Percentiles rank a stretch among this genome's conserved stretches.
These are phyloP conservation scores for Terrapene triunguis DNA, from an alignment of 2,113 vertebrate species.

Conservation along the genomic window DNA sequence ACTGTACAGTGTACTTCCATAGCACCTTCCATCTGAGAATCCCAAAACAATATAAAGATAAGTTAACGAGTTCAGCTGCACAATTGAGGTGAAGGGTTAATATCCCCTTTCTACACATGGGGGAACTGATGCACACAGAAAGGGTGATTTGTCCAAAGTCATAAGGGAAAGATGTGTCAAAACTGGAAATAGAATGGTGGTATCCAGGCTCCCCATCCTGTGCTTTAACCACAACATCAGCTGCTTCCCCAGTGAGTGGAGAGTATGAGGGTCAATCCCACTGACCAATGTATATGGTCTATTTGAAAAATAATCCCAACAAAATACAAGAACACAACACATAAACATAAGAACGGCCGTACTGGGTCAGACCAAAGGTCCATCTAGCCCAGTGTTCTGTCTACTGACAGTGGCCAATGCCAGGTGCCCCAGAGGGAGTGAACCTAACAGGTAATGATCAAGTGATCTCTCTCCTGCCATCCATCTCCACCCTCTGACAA, in stretches of 20 bases:
- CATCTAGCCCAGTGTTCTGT: too few species aligned
- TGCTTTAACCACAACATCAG: not conserved
- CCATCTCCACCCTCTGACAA: too few species aligned
- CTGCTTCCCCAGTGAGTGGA: not conserved
- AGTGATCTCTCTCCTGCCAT: too few species aligned
- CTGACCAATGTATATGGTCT: not conserved
- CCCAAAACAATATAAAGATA: not conserved
- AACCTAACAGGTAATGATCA: too few species aligned
- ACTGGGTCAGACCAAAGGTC: too few species aligned
- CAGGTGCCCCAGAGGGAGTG: too few species aligned
- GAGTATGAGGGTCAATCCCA: not conserved
- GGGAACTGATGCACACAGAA: not conserved
- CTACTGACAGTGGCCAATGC: too few species aligned
- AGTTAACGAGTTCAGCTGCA: not conserved
- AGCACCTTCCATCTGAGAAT: not conserved
- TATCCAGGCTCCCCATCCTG: not conserved
- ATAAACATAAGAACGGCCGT: not conserved
- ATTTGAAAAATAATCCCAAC: not conserved
- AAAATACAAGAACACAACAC: not conserved
- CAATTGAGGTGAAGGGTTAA: not conserved
- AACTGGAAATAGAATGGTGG: not conserved
- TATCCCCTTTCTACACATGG: not conserved
- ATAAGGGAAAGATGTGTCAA: not conserved
- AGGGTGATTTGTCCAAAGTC: not conserved
- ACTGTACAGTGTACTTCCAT: not conserved